These are phyloP conservation scores for Machimus rusticus DNA, from an alignment of 2,888 invertebrate genomes.

Conservation along the genomic window DNA sequence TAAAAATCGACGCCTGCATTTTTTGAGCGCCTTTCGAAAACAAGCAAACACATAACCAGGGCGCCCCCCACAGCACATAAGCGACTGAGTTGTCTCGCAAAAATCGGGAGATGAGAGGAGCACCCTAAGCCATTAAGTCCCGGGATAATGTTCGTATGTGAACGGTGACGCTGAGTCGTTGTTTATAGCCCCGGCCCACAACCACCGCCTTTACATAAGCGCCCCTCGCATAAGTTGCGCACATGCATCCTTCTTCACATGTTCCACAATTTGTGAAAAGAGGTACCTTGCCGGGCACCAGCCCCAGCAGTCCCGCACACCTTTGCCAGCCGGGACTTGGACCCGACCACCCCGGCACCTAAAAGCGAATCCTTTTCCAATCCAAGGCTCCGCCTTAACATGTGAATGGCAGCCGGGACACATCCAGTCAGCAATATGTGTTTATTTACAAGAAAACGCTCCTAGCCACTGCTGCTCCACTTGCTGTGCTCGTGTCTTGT, in stretches of 20 bases:
- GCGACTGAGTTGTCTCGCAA: background rate
- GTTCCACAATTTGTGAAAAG: background rate
- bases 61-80: constrained; percentile 6
- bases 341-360: background rate
- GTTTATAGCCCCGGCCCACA: background rate
- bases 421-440: constrained; percentile 47
- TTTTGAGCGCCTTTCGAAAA: constrained; percentile 20
- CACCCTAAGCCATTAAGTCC: constrained; percentile 11
- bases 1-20: constrained; percentile 39
- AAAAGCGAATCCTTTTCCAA: constrained; percentile 2
- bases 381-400: constrained; percentile 46
- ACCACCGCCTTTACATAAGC: background rate
- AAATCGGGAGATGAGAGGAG: background rate
- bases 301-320: background rate
- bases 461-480: constrained; percentile 21
- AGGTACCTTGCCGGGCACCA: background rate
- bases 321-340: background rate
- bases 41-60: constrained; percentile 36
- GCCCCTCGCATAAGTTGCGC: constrained; percentile 6
- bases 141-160: constrained; percentile 25
- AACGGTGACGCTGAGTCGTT: background rate
- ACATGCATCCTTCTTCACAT: constrained; percentile 27
- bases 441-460: constrained; percentile 43
- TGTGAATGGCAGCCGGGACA: constrained; percentile 43
- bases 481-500: background rate